These are phyloP conservation scores for Camponotus vicinus DNA, from an alignment of 1,140 invertebrate species.

Conservation along the genomic window DNA sequence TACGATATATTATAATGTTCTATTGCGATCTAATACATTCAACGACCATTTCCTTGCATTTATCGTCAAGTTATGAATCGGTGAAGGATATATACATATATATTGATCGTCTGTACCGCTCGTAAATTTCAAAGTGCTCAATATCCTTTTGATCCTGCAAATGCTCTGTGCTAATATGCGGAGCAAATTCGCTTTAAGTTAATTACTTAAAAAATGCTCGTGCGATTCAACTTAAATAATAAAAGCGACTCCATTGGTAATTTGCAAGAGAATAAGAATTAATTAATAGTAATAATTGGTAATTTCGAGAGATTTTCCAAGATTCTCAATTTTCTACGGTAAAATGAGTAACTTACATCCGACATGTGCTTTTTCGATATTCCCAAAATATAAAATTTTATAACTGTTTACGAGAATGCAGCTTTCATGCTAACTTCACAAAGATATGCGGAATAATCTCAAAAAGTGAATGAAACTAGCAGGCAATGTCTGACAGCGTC, in stretches of 20 bases:
- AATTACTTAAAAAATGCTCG: neutral
- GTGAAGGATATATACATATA: neutral
- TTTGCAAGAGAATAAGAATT: neutral
- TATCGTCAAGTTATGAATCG: constrained; percentile 4
- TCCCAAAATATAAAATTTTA: neutral
- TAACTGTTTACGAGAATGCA: neutral
- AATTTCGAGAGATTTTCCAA: neutral
- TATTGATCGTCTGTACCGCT: neutral
- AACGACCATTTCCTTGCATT: neutral
- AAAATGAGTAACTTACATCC: neutral
- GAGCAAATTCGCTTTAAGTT: neutral
- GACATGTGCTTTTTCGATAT: neutral
- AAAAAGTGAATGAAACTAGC: constrained; percentile 34
- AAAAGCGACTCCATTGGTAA: neutral
- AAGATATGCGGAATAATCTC: constrained; percentile 1
- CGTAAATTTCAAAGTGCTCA: constrained; percentile 19
- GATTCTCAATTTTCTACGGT: constrained; percentile 12
- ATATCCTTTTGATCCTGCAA: neutral
- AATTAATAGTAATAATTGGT: no score
- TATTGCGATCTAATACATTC: neutral
- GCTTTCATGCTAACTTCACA: neutral
- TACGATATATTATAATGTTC: constrained; percentile 20
- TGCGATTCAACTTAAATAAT: neutral
- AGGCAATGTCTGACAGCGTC: constrained; percentile 8
- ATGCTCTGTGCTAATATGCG: constrained; percentile 3